These are phyloP conservation scores for Bradypodion pumilum DNA, from an alignment of 2,797 vertebrate genomes.

Conservation along the genomic window DNA sequence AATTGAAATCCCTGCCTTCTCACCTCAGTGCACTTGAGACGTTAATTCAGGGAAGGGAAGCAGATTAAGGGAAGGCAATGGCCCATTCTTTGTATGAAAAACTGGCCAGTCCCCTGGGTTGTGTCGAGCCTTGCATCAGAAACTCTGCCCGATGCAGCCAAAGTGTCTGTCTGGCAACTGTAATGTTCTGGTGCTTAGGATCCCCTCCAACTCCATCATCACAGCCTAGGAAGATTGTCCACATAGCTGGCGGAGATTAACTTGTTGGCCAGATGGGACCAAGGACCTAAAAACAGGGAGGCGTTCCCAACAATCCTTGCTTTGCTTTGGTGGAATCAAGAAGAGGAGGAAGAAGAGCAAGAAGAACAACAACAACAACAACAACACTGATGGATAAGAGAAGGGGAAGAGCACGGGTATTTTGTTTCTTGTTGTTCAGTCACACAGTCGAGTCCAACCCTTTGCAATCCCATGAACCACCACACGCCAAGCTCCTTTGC, in stretches of 20 bases:
- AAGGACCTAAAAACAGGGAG: not conserved
- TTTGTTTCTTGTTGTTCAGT: not conserved
- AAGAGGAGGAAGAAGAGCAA: accelerated
- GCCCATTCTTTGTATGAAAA: not conserved
- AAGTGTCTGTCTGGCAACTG: not conserved
- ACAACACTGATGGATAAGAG: not conserved
- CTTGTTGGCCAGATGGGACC: not conserved
- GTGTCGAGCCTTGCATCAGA: not conserved
- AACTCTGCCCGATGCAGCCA: not conserved
- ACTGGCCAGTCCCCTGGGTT: not conserved
- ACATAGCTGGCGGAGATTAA: not conserved
- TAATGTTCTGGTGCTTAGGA: not conserved
- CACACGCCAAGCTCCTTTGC: too few species aligned
- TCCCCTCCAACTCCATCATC: not conserved
- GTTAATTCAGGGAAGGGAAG: not conserved
- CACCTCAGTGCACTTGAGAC: not conserved
- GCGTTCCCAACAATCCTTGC: not conserved
- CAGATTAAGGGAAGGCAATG: not conserved
- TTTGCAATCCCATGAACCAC: too few species aligned
- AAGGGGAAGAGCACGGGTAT: not conserved
- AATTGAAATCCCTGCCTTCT: not conserved
- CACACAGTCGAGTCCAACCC: too few species aligned
- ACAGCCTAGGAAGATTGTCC: not conserved
- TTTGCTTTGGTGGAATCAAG: not conserved
- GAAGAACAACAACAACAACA: too few species aligned